Base-by-base conservation (phyloP, 2,113 vertebrate species). In the Dunckerocampus dactyliophorus region DNA sequence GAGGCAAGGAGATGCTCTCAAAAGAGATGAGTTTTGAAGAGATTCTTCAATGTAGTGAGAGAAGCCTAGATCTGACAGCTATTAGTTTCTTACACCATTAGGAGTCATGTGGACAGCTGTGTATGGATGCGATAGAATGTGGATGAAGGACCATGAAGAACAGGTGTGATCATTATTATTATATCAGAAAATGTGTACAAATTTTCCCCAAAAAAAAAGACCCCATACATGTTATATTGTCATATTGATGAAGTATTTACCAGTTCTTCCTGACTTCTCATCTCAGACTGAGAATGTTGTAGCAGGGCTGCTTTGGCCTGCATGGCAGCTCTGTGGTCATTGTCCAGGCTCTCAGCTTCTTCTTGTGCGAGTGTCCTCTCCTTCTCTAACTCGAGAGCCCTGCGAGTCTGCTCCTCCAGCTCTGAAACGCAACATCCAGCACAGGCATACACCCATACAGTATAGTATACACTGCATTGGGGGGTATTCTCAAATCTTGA, bases 401-500 rank as follows among this genome's bases (percentile, higher is more conserved):
- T 91, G 63, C 92, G 91, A 2, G 95, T 96, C 90, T 97, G 94
- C 82, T 97, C 95, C 89, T 98, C 94, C 89, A 98, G 87, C 88
- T 96, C 96, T 99, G 83, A 57, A 60, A 76, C 52, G 51, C 66
- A 47, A 55, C 47, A 51, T 19, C 19, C n/a, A 55, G 14, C 31
- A 58, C 31, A 57, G 22, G n/a, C 47, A 46, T 48, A 21, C 8
- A 43, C 12, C 39, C 39, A 21, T 21, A 13, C 54, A 20, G 16
- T 34, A 19, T 24, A 28, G 53, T 17, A 37, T 39, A 37, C 5
- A 53, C 28, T 17, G 11, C 3, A 21, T 21, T 49, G 9, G 61
- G 28, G 51, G 9, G 8, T 3, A 59, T 55, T 24, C n/a, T n/a
- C 0, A 72, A 65, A 63, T 46, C 16, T 71, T 19, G 56, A 64